phyloP scores from a whole-genome alignment of 2,888 invertebrate species.

The Troglohyphantes excavatus region DNA sequence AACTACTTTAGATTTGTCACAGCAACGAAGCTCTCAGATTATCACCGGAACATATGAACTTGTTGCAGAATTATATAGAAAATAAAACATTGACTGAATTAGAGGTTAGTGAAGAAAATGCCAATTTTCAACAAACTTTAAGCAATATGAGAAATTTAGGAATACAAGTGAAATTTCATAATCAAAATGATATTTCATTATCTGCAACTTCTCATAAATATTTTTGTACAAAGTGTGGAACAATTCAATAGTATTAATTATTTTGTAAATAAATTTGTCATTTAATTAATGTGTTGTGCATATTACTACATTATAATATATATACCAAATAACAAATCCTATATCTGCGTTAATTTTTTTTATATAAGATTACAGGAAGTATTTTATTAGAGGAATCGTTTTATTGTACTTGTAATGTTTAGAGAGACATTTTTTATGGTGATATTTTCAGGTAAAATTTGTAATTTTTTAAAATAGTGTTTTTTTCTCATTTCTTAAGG shows the following conservation, averaged over 20 bases:
- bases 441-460: too few species aligned
- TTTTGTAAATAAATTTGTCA: constrained; percentile 18
- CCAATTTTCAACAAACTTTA: constrained; percentile 7
- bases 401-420: too few species aligned
- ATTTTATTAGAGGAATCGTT: too few species aligned
- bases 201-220: constrained; percentile 5
- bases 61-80: background rate
- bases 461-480: too few species aligned
- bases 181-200: background rate
- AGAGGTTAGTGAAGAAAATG: background rate
- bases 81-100: background rate
- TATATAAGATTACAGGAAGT: too few species aligned
- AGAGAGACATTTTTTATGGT: too few species aligned
- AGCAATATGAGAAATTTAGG: constrained; percentile 11
- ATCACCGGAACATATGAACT: constrained; percentile 13
- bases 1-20: constrained; percentile 28
- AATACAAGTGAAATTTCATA: constrained; percentile 27
- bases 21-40: constrained; percentile 34
- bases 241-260: constrained; percentile 19
- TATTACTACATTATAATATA: too few species aligned
- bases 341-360: too few species aligned
- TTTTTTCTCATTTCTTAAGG: too few species aligned
- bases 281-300: background rate
- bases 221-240: constrained; percentile 65
- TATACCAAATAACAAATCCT: too few species aligned